Percentiles rank a stretch among this genome's conserved stretches.
Evolutionary conservation across 2,113 vertebrate genomes (phyloP).

Genomic region (Glaucomys volans): DNA sequence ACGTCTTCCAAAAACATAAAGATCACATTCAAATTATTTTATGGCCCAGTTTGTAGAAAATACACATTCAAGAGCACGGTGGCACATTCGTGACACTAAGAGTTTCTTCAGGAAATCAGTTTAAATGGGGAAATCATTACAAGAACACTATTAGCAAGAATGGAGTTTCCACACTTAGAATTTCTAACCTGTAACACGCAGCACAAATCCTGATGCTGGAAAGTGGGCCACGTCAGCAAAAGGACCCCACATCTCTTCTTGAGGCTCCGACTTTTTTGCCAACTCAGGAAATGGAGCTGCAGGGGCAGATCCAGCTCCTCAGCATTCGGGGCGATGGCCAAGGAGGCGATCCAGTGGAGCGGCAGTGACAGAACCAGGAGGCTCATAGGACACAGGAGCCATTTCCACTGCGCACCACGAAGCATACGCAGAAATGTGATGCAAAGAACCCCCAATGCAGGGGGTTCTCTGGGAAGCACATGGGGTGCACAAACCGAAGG

Average conservation of each 20-base stretch:
- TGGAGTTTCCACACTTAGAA: background rate
- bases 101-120: slow-evolving; percentile 34
- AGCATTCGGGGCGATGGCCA: background rate
- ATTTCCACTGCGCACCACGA: background rate
- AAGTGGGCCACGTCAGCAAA: background rate
- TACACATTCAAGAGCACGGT: slow-evolving; percentile 45
- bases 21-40: slow-evolving; percentile 62
- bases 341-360: background rate
- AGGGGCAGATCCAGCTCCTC: background rate
- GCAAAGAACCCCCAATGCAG: background rate
- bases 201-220: background rate
- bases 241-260: background rate
- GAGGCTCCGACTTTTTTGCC: background rate
- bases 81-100: background rate
- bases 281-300: background rate
- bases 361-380: background rate
- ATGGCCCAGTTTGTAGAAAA: slow-evolving; percentile 33
- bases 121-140: slow-evolving; percentile 5
- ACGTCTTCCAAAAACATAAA: slow-evolving; percentile 54
- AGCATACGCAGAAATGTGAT: background rate
- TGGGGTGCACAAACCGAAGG: background rate
- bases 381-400: background rate
- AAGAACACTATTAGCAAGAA: background rate
- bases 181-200: background rate
- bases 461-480: background rate